Evolutionary conservation across 2,888 invertebrate species (phyloP), one percentile per base, ranked within the genome.

Genomic region (Laspeyria flexula): DNA sequence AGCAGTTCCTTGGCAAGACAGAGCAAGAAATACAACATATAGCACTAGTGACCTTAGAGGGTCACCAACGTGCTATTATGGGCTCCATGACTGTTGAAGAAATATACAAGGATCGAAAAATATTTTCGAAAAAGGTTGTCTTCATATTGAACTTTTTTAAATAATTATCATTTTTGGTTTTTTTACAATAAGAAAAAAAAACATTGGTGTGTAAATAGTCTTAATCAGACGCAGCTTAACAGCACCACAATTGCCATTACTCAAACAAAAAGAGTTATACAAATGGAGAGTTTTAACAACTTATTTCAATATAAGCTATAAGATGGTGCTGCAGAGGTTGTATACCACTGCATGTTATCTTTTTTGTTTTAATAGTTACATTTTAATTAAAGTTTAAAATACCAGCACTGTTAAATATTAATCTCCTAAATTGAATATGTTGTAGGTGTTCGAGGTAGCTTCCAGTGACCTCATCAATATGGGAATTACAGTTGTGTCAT

Each of bases 21-120:
- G 98, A 98, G 77, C 86, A 94, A 7, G 98, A 98, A 87, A 97
- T 98, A 69, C 97, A 97, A 77, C 96, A 97, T 82, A 97, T 98
- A 85, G 98, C 98, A 16, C 93, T 98, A 55, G 97, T 97, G 29
- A 98, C 98, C 31, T 89, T 98, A 16, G 98, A 98, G 89, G 98
- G 98, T 43, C 98, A 98, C 82, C 98, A 98, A 86, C 94, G 98
- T 61, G 98, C 98, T 64, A 98, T 98, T 60, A 98, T 98, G 98
- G 98, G 98, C 23, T 97, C 97, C 60, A 98, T 98, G 98, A 98
- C 98, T 0, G 98, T 98, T 2, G 98, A 98, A 90, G 98, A 98
- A 89, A 98, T 98, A 78, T 98, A 98, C 86, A 98, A 98, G 82
- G 98, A 98, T 83, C 94, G 98, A 48, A 98, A 98, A 88, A 98